These are phyloP conservation scores for Pantherophis guttatus DNA, from an alignment of 2,113 vertebrate species.

Conservation along the genomic window DNA sequence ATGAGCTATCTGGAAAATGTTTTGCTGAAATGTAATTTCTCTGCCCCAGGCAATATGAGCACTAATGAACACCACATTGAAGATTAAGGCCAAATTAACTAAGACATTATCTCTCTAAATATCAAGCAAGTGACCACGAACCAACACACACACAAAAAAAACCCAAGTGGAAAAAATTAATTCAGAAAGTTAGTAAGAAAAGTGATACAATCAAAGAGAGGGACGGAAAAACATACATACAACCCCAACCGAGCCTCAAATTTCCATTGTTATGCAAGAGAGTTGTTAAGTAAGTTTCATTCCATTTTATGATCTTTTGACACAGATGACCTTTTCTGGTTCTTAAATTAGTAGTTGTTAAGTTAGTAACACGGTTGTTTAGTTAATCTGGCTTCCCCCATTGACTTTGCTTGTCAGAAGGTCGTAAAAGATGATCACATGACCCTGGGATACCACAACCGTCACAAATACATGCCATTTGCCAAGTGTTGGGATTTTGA, in stretches of 20 bases:
- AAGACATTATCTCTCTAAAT: neutral
- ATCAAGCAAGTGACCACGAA: neutral
- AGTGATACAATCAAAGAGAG: neutral
- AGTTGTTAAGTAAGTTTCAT: too few species aligned
- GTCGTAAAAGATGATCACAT: too few species aligned
- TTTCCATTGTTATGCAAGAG: too few species aligned
- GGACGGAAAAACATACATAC: neutral
- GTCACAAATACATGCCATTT: too few species aligned
- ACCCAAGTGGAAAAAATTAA: neutral
- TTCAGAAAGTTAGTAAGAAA: neutral
- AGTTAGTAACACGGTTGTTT: too few species aligned
- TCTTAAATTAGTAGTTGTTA: too few species aligned
- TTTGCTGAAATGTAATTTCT: neutral
- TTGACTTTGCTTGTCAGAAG: too few species aligned
- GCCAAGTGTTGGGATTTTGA: too few species aligned
- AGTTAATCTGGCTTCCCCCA: too few species aligned
- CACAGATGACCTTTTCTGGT: too few species aligned
- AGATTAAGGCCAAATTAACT: slow-evolving; percentile 10
- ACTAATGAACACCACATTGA: neutral
- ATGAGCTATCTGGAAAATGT: neutral
- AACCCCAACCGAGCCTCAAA: neutral
- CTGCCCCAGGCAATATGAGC: neutral
- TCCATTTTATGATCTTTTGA: too few species aligned
- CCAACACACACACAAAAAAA: neutral
- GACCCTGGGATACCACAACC: too few species aligned